Conservation (phyloP, 2,113 vertebrate species). For the Parus major region DNA sequence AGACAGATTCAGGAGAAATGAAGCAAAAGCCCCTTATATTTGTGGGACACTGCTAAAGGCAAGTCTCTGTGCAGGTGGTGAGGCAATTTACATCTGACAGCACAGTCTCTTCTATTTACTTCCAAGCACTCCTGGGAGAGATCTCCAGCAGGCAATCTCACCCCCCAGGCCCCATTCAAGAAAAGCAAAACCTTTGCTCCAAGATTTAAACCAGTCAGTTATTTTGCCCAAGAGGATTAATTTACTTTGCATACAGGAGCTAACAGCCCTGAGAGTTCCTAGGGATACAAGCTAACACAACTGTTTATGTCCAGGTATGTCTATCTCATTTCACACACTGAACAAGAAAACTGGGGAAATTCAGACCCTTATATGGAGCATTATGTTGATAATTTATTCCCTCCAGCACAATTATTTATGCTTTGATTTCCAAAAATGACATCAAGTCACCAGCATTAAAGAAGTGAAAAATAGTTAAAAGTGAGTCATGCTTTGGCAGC, state of each 20-base stretch:
- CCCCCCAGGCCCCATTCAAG: neutral
- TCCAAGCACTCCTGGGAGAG: neutral
- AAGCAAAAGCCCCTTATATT: neutral
- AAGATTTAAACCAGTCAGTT: neutral
- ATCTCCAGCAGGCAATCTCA: neutral
- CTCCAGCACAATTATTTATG: neutral
- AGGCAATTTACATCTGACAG: neutral
- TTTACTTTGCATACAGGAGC: neutral
- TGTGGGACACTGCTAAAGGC: neutral
- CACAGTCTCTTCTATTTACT: neutral
- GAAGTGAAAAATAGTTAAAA: neutral
- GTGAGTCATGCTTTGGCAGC: neutral
- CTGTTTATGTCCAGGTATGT: neutral
- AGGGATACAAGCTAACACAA: neutral
- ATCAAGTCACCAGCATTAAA: neutral
- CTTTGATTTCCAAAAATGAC: neutral
- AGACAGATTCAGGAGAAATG: neutral
- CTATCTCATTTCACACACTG: neutral
- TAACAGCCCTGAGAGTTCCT: neutral
- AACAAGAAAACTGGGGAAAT: neutral
- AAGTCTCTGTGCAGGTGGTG: neutral
- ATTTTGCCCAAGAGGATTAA: neutral
- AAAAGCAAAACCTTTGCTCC: neutral
- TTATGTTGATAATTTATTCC: neutral
- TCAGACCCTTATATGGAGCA: neutral